Conservation (phyloP, 2,888 invertebrate species). For the Cinara cedri region DNA sequence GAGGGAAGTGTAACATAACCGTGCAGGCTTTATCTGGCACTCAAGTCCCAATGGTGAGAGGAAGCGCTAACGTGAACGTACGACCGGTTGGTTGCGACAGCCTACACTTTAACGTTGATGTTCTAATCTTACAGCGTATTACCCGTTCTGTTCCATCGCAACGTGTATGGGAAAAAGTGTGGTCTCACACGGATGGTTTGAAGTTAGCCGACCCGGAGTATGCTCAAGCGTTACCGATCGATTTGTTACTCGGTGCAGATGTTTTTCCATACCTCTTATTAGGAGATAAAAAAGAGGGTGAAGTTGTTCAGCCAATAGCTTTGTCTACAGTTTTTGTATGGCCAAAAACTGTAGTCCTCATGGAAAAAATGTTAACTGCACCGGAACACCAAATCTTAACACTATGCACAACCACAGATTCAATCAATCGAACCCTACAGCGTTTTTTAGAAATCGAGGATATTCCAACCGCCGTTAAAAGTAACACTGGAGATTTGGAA, state of each 20-base stretch:
- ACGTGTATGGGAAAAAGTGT: background rate
- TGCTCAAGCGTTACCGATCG: background rate
- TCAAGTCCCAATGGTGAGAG: constrained; percentile 4
- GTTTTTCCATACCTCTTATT: background rate
- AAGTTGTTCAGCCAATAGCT: background rate
- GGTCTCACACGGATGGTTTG: background rate
- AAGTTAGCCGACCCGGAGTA: background rate
- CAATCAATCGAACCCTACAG: too few relatives aligned
- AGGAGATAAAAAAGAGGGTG: background rate
- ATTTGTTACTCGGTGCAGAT: background rate
- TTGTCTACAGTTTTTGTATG: constrained; percentile 12
- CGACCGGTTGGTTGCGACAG: background rate
- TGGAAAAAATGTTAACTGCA: background rate
- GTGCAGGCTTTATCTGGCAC: background rate
- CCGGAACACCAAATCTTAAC: background rate
- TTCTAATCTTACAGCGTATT: background rate
- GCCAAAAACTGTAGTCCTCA: too few relatives aligned
- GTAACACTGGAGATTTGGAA: background rate
- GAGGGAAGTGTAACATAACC: constrained; percentile 8
- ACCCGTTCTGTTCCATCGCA: background rate
- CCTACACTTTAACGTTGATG: background rate
- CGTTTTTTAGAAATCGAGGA: background rate
- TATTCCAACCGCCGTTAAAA: background rate
- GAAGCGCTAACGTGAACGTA: background rate
- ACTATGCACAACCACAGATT: background rate